These are phyloP conservation scores for Idaea straminata DNA, from an alignment of 2,888 invertebrate genomes.

Conservation along the genomic window DNA sequence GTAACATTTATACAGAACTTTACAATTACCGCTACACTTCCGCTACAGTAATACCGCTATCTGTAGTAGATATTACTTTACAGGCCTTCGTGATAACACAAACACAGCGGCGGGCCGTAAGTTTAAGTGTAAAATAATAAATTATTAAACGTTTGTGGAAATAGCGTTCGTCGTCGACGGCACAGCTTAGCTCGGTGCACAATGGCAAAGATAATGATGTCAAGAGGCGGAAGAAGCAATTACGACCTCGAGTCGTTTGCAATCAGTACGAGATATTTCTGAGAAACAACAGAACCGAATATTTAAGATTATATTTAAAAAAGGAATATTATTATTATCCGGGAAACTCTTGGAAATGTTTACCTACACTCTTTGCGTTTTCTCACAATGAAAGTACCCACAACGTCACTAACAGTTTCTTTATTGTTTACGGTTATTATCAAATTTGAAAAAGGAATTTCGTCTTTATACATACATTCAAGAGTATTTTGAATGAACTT, in stretches of 20 bases:
- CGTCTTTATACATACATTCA: constrained; percentile 13
- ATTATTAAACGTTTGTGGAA: constrained; percentile 43
- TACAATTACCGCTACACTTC: too few species aligned
- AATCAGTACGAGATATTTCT: constrained; percentile 56
- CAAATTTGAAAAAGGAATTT: neutral
- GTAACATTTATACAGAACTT: too few species aligned
- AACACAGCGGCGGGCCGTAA: constrained; percentile 22
- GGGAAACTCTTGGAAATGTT: constrained; percentile 32
- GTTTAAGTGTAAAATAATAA: constrained; percentile 41
- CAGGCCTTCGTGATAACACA: constrained; percentile 19
- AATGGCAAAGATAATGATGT: constrained; percentile 72
- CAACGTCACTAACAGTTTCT: constrained; percentile 13
- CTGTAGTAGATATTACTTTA: too few species aligned
- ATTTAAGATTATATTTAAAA: constrained; percentile 51
- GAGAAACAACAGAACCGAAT: constrained; percentile 50
- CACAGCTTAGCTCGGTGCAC: constrained; percentile 59
- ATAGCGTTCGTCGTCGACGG: constrained; percentile 33
- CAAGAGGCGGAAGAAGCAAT: constrained; percentile 74
- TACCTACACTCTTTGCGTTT: constrained; percentile 1
- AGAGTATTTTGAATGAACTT: too few species aligned
- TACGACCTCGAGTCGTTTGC: constrained; percentile 59
- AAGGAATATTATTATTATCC: constrained; percentile 47
- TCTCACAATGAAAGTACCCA: constrained; percentile 4
- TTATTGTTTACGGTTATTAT: constrained; percentile 8
- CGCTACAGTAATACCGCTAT: too few species aligned